A percentile compares a stretch with the other conserved stretches of the same genome.
Conservation (phyloP, 1,140 invertebrate species). For the Lasaia peninsularis region DNA sequence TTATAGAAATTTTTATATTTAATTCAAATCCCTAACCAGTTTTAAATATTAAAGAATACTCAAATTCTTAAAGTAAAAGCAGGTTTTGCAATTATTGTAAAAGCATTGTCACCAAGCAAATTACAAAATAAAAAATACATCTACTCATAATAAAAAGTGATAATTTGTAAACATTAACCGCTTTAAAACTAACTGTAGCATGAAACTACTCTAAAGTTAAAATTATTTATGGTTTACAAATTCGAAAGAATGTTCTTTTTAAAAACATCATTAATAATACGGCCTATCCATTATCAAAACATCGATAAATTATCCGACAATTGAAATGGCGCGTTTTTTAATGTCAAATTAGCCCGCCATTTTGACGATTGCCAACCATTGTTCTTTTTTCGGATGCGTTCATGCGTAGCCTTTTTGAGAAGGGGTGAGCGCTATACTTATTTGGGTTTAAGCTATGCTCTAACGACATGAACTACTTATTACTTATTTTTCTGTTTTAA, state of each 20-base stretch:
- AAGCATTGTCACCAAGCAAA: too few relatives aligned
- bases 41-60: too few relatives aligned
- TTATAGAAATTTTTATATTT: too few relatives aligned
- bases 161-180: constrained; percentile 51
- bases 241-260: constrained; percentile 46
- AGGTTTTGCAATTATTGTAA: too few relatives aligned
- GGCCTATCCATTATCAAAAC: constrained; percentile 53
- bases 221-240: constrained; percentile 55
- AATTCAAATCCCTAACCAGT: too few relatives aligned
- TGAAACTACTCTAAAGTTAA: constrained; percentile 43
- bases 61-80: too few relatives aligned
- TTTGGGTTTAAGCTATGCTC: constrained; percentile 27
- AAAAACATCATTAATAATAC: constrained; percentile 63
- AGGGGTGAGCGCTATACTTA: constrained; percentile 50
- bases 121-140: too few relatives aligned
- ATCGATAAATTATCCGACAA: constrained; percentile 68
- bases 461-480: neutral
- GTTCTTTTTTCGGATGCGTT: constrained; percentile 55
- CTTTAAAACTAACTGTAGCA: constrained; percentile 56
- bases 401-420: constrained; percentile 52
- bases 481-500: constrained; percentile 23
- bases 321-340: constrained; percentile 68
- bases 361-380: constrained; percentile 45
- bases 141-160: neutral
- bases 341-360: constrained; percentile 69